Evolutionary conservation across 2,888 invertebrate species (phyloP).

Genomic region (Scelioninae gen. 1): DNA sequence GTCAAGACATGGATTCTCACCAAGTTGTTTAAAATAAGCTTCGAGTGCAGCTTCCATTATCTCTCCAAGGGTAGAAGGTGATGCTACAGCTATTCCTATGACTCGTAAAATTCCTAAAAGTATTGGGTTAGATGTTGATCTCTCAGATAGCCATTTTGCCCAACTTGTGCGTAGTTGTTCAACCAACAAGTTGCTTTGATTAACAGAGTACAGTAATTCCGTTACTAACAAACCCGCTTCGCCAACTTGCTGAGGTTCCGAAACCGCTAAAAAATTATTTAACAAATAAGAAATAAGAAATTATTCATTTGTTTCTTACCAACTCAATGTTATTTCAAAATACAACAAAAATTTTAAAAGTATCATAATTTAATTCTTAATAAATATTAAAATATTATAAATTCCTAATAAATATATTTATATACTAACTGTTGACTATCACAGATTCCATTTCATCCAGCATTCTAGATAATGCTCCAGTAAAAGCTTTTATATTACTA

Average conservation of each 20-base stretch:
- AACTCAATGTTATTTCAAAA: too few species aligned
- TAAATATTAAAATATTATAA: too few species aligned
- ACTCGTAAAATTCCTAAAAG: constrained; percentile 85
- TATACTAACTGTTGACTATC: constrained; percentile 83
- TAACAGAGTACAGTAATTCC: constrained; percentile 85
- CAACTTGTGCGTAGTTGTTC: constrained; percentile 81
- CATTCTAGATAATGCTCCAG: constrained; percentile 85
- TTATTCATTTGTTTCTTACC: too few species aligned
- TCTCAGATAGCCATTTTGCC: constrained; percentile 85
- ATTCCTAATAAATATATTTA: too few species aligned
- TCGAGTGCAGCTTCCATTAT: constrained; percentile 86
- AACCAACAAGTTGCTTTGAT: constrained; percentile 80
- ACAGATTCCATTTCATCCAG: constrained; percentile 86
- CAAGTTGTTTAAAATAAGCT: constrained; percentile 86
- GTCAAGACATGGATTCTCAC: constrained; percentile 77
- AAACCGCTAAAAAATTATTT: constrained; percentile 78
- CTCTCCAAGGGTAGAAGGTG: constrained; percentile 85
- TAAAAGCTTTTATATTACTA: constrained; percentile 85
- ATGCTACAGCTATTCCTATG: constrained; percentile 84
- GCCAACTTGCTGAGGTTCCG: constrained; percentile 82
- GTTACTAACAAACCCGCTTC: constrained; percentile 85
- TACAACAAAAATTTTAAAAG: too few species aligned
- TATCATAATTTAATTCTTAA: too few species aligned
- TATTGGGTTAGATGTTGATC: constrained; percentile 85
- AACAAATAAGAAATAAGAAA: constrained; percentile 2